Conservation (phyloP, 2,888 invertebrate genomes). For the Cephus rjabovi region DNA sequence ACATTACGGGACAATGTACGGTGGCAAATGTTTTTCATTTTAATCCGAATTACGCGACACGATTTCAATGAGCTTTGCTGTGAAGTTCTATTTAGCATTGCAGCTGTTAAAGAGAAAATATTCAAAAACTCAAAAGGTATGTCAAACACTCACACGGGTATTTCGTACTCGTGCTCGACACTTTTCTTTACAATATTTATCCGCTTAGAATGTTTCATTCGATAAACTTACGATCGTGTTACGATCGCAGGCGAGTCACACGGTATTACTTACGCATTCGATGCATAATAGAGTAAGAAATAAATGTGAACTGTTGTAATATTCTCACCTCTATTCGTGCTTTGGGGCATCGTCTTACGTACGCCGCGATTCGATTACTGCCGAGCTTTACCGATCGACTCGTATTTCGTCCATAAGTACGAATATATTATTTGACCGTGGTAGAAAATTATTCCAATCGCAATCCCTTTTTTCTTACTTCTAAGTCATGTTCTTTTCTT, state of each 20-base stretch:
- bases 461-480: background rate
- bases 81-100: background rate
- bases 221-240: background rate
- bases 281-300: constrained; percentile 3
- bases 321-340: constrained; percentile 32
- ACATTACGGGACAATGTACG: background rate
- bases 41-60: background rate
- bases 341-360: constrained; percentile 6
- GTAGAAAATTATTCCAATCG: background rate
- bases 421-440: background rate
- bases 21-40: background rate
- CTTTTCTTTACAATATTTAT: background rate
- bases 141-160: background rate
- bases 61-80: background rate
- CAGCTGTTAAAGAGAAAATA: background rate
- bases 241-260: background rate
- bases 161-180: background rate
- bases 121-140: background rate
- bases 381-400: constrained; percentile 10
- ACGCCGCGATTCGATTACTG: constrained; percentile 12
- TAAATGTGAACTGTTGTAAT: constrained; percentile 35
- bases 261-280: background rate
- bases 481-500: background rate
- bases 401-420: background rate
- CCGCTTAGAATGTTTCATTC: background rate